phyloP scores from a whole-genome alignment of 1,140 invertebrate species.

The Drosophila ironensis region DNA sequence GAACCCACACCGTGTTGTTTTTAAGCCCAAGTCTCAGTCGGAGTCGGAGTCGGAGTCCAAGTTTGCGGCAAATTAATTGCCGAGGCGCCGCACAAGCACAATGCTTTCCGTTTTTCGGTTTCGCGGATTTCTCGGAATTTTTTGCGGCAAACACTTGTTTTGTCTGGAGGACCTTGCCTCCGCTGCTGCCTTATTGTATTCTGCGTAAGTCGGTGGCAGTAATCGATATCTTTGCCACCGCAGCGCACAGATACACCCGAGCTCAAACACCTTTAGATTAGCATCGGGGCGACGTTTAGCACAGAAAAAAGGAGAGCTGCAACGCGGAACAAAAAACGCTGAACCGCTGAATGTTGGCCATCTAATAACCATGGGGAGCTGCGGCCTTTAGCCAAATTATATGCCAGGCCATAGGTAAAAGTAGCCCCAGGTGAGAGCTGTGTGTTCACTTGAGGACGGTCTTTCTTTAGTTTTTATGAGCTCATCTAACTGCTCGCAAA shows the following conservation, averaged over 20 bases:
- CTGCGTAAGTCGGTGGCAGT: slow-evolving; percentile 76
- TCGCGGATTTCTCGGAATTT: slow-evolving; percentile 68
- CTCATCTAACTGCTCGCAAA: too few relatives aligned
- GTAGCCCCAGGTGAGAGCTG: slow-evolving; percentile 26
- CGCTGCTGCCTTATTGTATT: slow-evolving; percentile 56
- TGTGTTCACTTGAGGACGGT: neutral
- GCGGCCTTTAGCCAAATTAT: slow-evolving; percentile 76
- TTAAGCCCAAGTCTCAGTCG: neutral
- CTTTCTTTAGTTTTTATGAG: neutral
- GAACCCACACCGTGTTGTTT: slow-evolving; percentile 58
- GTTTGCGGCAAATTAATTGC: slow-evolving; percentile 69
- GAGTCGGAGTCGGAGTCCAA: slow-evolving; percentile 11
- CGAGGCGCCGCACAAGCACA: slow-evolving; percentile 76
- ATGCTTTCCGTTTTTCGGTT: slow-evolving; percentile 48
- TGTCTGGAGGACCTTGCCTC: slow-evolving; percentile 1
- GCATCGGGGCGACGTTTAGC: slow-evolving; percentile 71
- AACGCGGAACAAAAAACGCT: slow-evolving; percentile 3
- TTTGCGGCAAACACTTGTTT: slow-evolving; percentile 66
- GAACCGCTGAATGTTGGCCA: slow-evolving; percentile 56
- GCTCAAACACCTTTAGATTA: slow-evolving; percentile 60
- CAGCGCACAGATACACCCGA: slow-evolving; percentile 7
- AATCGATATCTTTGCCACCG: slow-evolving; percentile 71
- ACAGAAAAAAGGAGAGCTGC: slow-evolving; percentile 47
- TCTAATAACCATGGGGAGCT: slow-evolving; percentile 76
- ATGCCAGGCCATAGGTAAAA: slow-evolving; percentile 48